Evolutionary conservation across 92 coral and sea anemone species (phyloP), one percentile per base, ranked within the genome.

Genomic region (Porites lobata): DNA sequence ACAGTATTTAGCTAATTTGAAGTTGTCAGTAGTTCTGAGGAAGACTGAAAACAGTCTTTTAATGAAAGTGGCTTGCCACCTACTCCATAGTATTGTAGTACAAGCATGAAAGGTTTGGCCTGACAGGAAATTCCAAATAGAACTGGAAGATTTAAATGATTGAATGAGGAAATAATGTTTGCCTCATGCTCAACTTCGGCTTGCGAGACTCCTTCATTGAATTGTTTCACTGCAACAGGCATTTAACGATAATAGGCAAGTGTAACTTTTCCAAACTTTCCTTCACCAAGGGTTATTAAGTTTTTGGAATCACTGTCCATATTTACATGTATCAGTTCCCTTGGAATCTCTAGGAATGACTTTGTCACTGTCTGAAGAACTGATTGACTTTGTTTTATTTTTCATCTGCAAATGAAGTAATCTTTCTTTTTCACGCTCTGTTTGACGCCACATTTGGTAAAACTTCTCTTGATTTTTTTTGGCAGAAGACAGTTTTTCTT

Each of bases 221-320:
- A 83, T 21, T 83, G 80, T 69, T 83, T 83, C 18, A 52, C 86
- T 52, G 86, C 86, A 82, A 82, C 86, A 58, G 75, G 66, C 19
- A 51, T 21, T 17, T 57, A 58, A 38, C 57, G 14, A 22, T 71
- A 71, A 4, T 54, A 71, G 56, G 76, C 76, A 71, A 71, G 76
- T 71, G 76, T 71, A 38, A 71, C 76, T 71, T 71, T 38, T 50
- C 76, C 76, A 71, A 71, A 71, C 9, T 71, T 71, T 12, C 76
- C 58, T 11, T 71, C 76, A 38, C 76, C 76, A 54, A 71, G 57
- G 76, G 76, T 71, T 29, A 29, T 29, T 70, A 70, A 11, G 52
- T 50, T 62, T n/a, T 73, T 73, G 32, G 61, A 73, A 17, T 73
- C 63, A 50, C 20, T 7, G 9, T 73, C 63, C 61, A 73, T 9